Base-by-base conservation (phyloP, 1,140 invertebrate species). In the Tetramorium simillimum region DNA sequence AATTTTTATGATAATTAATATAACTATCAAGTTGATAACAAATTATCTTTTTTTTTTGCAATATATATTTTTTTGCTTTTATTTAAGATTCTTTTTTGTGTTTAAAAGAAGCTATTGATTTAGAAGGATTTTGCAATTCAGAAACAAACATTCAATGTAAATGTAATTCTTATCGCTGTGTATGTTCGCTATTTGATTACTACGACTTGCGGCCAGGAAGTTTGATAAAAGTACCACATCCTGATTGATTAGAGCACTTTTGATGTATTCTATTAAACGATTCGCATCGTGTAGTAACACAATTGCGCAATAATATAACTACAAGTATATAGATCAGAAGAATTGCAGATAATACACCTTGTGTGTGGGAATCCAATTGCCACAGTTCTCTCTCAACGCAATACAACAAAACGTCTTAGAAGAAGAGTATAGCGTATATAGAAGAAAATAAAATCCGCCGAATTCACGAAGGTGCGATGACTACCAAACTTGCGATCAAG, bases 151-250 rank as follows among this genome's bases (percentile, higher is more conserved):
- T 60, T 28, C 14, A n/a, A 80, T 18, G 28, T n/a, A 69, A 80
- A 40, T 67, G 37, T 14, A 67, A 67, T 69, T 69, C 21, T 70
- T 69, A 51, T 33, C 18, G 0, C 21, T 33, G 33, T 33, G 6
- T 51, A 43, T 7, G 24, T 43, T 62, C n/a, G 21, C 21, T 77
- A 53, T 1, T 80, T 53, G 62, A 53, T 81, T 90, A 88, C 67
- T 70, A 58, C n/a, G 6, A 77, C 7, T 24, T 37, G 58, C 49
- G 76, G 53, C 37, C 62, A 60, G 91, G 91, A 92, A 92, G 86
- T 92, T 33, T 80, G 91, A 92, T 92, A 92, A 90, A 87, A 65
- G 12, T n/a, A 92, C 90, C 91, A 89, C 89, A 85, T 92, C 92
- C 92, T 90, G 67, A 24, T 67, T 10, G 6, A 33, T 56, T 58